Evolutionary conservation across 1,140 invertebrate genomes (phyloP), one percentile per base, ranked within the genome.

Genomic region (Triops longicaudatus): DNA sequence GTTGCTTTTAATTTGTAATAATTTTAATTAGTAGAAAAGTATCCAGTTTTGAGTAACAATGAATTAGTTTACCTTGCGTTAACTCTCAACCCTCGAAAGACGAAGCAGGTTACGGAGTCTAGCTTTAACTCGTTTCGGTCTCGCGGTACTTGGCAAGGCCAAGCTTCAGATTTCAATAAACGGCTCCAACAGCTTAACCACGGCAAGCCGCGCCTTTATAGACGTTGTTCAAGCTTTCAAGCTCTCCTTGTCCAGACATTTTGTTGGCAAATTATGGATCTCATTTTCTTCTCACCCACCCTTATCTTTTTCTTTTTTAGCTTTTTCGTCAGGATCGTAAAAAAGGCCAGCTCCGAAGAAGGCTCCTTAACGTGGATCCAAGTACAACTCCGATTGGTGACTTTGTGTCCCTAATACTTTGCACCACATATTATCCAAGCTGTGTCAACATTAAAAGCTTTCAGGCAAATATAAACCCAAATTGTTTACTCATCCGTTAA

Each of bases 171-270:
- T 63, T 63, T 63, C 50, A 63, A 63, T 63, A 63, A 63, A 63
- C 50, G 50, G 50, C 50, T 63, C 50, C 50, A 63, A 63, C 50
- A 63, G 50, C 50, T 63, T 63, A 63, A 63, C 50, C 50, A 63
- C 50, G n/a, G n/a, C 50, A 63, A 63, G 50, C 50, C 50, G 50
- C 50, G 50, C 50, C 50, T 63, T 63, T 63, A 63, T 63, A 17
- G 50, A 63, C 50, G 50, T 63, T 63, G 50, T 63, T 63, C 50
- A 63, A 63, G 50, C 50, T 63, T 63, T 63, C 50, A 63, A 22
- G 50, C 50, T 63, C 50, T 63, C 50, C 50, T 63, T 63, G 50
- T 63, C 50, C 50, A 63, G 50, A 63, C 50, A 63, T 63, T 63
- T 63, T 63, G 17, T n/a, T 63, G 50, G 50, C 50, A 63, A 63